Evolutionary conservation across 2,888 invertebrate species (phyloP).

Genomic region (Cerastoderma edule): DNA sequence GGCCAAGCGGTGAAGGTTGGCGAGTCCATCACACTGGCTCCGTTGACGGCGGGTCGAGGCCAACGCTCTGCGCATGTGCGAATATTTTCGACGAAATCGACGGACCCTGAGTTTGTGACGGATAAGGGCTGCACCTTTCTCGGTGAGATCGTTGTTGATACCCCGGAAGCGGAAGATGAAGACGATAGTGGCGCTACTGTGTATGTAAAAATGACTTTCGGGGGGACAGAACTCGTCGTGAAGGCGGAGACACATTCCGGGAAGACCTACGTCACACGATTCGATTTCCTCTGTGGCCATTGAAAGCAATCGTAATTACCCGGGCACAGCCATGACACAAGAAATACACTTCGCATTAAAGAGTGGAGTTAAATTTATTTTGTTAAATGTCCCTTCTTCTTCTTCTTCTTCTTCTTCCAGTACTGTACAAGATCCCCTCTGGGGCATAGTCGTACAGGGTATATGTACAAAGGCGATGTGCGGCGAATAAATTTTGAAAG

Average conservation of each 20-base stretch:
- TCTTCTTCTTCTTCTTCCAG: no score
- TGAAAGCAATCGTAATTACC: no score
- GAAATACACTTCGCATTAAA: no score
- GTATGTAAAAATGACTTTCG: conserved; percentile 45
- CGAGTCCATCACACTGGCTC: conserved; percentile 30
- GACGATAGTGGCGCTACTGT: conserved; percentile 20
- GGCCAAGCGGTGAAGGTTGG: conserved; percentile 46
- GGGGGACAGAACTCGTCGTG: conserved; percentile 48
- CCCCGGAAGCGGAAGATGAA: conserved; percentile 32
- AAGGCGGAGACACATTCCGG: conserved; percentile 37
- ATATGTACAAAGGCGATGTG: no score
- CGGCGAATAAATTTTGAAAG: no score
- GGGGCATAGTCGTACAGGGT: no score
- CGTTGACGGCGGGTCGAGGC: conserved; percentile 30
- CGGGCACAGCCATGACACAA: no score
- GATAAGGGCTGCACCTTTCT: conserved; percentile 37
- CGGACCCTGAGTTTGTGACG: conserved; percentile 44
- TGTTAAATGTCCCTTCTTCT: background rate
- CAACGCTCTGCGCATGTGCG: conserved; percentile 33
- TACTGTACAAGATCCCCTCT: no score
- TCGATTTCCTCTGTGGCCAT: conserved; percentile 37
- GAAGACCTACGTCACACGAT: conserved; percentile 34
- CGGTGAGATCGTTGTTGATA: conserved; percentile 45
- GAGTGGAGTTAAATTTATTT: no score
- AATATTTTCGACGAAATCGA: conserved; percentile 45